Evolutionary conservation across 64 coral and sea anemone genomes (phyloP), one percentile per base, ranked within the genome.

Genomic region (Stylophora pistillata): DNA sequence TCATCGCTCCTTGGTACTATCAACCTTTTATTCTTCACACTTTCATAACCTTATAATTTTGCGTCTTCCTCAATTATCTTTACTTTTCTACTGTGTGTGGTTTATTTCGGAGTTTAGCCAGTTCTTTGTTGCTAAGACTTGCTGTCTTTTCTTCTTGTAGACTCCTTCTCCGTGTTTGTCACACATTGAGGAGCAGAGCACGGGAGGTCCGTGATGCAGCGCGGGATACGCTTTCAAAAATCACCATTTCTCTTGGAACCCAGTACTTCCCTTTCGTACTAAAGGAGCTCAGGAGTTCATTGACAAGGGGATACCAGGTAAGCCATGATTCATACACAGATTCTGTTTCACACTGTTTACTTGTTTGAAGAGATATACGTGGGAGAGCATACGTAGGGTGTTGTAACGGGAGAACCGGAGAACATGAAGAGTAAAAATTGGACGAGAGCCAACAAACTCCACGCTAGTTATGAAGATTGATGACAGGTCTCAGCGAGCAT

Each of bases 221-320:
- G 21, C 86, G 96, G 72, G 88, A 95, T 55, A 94, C 93, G 9
- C 76, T 98, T 18, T 86, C 74, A 28, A 91, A 95, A 72, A 98
- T 98, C 20, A 73, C 93, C 0, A 79, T 95, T 56, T 92, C 96
- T 57, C 93, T 98, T 37, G 96, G 96, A 53, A 81, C 87, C 9
- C 85, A 95, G 61, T 98, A 98, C 87, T 95, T 98, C 53, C 78
- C 90, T 13, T 98, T 98, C 55, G 81, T 98, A 30, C 21, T 98
- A 26, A 95, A 95, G 52, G 93, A 98, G 64, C 63, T 98, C 75
- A 92, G 89, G 71, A 78, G 81, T 32, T 63, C 86, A 16, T 32
- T 98, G 1, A 81, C 90, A 23, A 89, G 90, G 68, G 96, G 96
- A 52, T 98, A 98, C 32, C 96, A 98, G 96, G 96, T 98, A 55